phyloP scores from a whole-genome alignment of 2,888 invertebrate genomes.

The Apotomis capreana region DNA sequence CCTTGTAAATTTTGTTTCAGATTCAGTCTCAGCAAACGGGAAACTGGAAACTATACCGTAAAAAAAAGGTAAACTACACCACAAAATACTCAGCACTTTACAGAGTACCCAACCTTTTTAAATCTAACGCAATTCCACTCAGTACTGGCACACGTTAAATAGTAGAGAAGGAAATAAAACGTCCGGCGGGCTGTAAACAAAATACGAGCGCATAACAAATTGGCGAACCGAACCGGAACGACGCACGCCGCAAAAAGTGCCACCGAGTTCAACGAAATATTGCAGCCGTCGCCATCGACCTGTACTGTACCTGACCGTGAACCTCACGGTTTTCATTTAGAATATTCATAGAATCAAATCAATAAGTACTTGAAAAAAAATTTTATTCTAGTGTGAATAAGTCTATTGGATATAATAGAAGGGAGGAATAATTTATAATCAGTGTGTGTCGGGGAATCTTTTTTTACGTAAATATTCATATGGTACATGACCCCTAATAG shows the following conservation, averaged over 20 bases:
- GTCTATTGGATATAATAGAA: too few species aligned
- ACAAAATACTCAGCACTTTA: not conserved
- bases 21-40: constrained; percentile 10
- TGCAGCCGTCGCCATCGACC: constrained; percentile 71
- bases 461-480: not conserved
- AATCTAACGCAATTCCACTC: constrained; percentile 2
- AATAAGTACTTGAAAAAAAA: too few species aligned
- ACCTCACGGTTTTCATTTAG: constrained; percentile 59
- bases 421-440: not conserved
- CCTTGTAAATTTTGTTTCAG: constrained; percentile 13
- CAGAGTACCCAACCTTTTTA: not conserved
- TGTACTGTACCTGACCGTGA: constrained; percentile 59
- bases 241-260: constrained; percentile 44
- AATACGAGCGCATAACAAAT: constrained; percentile 38
- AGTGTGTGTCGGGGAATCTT: too few species aligned
- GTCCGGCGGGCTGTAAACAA: constrained; percentile 15
- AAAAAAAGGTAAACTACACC: constrained; percentile 23
- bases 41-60: constrained; percentile 35
- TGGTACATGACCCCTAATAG: too few species aligned
- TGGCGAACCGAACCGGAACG: constrained; percentile 45
- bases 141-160: constrained; percentile 20
- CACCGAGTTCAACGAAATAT: constrained; percentile 66
- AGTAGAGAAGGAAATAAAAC: constrained; percentile 21
- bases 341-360: not conserved
- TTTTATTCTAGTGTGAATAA: too few species aligned